Evolutionary conservation across 2,797 vertebrate species (phyloP).

Genomic region (Eidolon dupreanum): DNA sequence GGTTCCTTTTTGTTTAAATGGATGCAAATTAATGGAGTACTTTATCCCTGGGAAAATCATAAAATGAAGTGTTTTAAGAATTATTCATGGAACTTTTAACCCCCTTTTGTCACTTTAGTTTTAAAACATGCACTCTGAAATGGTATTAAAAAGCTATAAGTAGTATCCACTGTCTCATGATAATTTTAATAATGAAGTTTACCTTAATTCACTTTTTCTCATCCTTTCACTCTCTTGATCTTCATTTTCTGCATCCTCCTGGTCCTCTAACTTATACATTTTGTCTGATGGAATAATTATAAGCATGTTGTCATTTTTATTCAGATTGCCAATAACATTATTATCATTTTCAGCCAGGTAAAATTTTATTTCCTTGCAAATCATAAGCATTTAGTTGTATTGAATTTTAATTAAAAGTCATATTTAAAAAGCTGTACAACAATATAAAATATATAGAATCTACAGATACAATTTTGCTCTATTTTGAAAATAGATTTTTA

Average conservation of each 20-base stretch:
- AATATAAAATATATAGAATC: neutral
- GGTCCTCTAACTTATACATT: neutral
- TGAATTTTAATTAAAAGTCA: conserved; percentile 20
- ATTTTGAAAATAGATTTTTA: conserved; percentile 43
- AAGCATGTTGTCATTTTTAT: conserved; percentile 15
- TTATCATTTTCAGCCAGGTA: conserved; percentile 43
- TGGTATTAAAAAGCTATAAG: neutral
- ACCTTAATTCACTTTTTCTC: neutral
- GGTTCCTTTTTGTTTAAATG: conserved; percentile 29
- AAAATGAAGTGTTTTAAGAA: conserved; percentile 22
- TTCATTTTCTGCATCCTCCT: neutral
- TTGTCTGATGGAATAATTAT: conserved; percentile 13
- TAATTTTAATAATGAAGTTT: neutral
- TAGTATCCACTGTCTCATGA: neutral
- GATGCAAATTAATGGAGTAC: neutral
- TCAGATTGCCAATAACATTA: neutral
- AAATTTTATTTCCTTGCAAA: conserved; percentile 37
- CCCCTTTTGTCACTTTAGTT: neutral
- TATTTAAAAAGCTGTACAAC: neutral
- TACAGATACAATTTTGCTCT: neutral
- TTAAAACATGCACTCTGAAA: neutral
- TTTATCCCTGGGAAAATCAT: conserved; percentile 20
- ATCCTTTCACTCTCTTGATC: neutral
- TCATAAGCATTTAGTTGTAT: neutral
- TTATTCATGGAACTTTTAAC: neutral